Base-by-base conservation (phyloP, 2,113 vertebrate species). In the Rhabdornis inornatus region DNA sequence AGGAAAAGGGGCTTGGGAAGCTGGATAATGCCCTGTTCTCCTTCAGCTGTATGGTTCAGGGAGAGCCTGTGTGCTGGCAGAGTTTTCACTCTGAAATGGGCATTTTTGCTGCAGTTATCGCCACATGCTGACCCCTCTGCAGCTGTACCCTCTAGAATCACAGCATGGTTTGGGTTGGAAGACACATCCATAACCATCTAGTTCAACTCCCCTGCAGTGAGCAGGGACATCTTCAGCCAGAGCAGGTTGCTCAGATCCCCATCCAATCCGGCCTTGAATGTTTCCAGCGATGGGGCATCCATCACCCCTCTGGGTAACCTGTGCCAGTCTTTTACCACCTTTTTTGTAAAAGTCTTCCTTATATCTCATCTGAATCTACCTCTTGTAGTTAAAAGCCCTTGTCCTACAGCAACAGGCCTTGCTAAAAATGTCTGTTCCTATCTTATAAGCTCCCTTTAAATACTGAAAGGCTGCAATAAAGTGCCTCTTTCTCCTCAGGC, bases 121-220 rank as follows among this genome's bases (percentile, higher is more conserved):
- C 10, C 10, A 1, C 0, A 0, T 15, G 57, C 15, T 33, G 50
- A 24, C 2, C 30, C 31, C 40, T 49, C 50, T 61, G 44, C 40
- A 28, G 18, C 16, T 44, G 35, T 20, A 11, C 33, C 16, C 15
- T 60, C 55, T 7, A 9, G 55, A 56, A 15, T 20, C 39, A 30
- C 2, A 16, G 44, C 33, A 5, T 33, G 44, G 24, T 31, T 60
- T 45, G 75, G 35, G 37, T 30, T 76, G 75, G 75, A 66, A 33
- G 37, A 24, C 13, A 64, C 15, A 45, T 59, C 21, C 42, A 39
- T 13, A 35, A 11, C 7, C 11, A n/a, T 27, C 39, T 19, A n/a
- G 11, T 59, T 13, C 69, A 59, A 37, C 3, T 11, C 27, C 7
- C 10, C 42, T 63, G 17, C 37, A 50, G 7, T 59, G 14, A 47